Evolutionary conservation across 1,140 invertebrate species (phyloP), one percentile per base, ranked within the genome.

Genomic region (Helicorthomorpha holstii): DNA sequence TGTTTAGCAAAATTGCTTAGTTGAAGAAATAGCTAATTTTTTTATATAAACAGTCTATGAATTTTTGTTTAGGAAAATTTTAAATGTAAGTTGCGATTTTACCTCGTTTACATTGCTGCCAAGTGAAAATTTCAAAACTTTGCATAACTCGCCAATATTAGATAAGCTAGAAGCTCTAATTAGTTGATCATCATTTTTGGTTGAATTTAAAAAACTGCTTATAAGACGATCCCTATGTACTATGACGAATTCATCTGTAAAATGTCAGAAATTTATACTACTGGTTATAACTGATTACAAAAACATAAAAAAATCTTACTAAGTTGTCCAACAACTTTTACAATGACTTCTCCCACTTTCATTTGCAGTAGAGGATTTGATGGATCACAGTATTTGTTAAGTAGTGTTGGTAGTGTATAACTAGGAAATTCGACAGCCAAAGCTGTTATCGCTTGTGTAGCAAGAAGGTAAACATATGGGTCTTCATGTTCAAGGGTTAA

Each of bases 111-210:
- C 19, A 22, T 7, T 10, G 44, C 7, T 4, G 21, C 19, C 19
- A 48, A 24, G 12, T 48, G 78, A 78, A 60, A 79, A 88, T 46
- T 78, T 75, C 10, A 93, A 64, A 3, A 83, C 71, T 56, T 77
- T 73, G 59, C 82, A 85, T n/a, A 89, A 67, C 69, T 91, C 84
- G 1, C 82, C 87, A 14, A 93, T 67, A 67, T 87, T 88, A 0
- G 85, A 87, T 42, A 93, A 67, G 65, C 81, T 80, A 2, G 86
- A 89, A 10, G 85, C 75, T 62, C 85, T 72, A 16, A 91, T 73
- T n/a, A 85, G 62, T 23, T 76, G 67, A 61, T 89, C 84, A 1
- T 73, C 57, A 67, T 87, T 82, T 59, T 76, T 75, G 14, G 75
- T 71, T 1, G 76, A 80, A 57, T 66, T 69, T 3, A 91, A 62